These are phyloP conservation scores for Tauraco hartlaubi DNA, from an alignment of 2,797 vertebrate species.

Conservation along the genomic window DNA sequence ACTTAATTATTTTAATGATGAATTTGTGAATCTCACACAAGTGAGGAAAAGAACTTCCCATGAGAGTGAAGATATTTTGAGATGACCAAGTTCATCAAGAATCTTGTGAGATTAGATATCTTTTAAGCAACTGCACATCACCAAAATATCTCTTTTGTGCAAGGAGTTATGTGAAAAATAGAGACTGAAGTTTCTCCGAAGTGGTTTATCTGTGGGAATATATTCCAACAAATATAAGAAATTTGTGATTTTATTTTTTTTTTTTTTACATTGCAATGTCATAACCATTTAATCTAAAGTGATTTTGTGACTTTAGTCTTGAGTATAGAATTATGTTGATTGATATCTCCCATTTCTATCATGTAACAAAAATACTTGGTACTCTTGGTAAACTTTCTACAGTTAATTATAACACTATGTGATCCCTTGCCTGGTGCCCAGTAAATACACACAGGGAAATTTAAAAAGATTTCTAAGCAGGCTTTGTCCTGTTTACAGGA, in stretches of 20 bases:
- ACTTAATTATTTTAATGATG: not conserved
- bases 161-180: not conserved
- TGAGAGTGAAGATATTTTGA: not conserved
- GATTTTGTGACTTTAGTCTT: not conserved
- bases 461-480: not conserved
- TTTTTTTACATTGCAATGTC: not conserved
- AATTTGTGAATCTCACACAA: slow-evolving; percentile 18
- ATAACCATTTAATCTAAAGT: not conserved
- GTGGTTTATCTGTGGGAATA: not conserved
- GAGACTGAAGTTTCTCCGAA: not conserved
- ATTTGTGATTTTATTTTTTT: not conserved
- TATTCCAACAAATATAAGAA: not conserved
- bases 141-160: not conserved
- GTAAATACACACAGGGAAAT: not conserved
- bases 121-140: not conserved
- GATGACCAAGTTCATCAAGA: not conserved
- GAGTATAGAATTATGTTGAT: not conserved
- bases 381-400: not conserved
- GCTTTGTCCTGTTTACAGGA: not conserved
- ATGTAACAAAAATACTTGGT: not conserved
- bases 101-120: not conserved
- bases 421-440: not conserved
- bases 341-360: not conserved
- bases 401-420: not conserved
- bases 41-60: not conserved